These are phyloP conservation scores for Maniola jurtina DNA, from an alignment of 1,140 invertebrate genomes.

Conservation along the genomic window DNA sequence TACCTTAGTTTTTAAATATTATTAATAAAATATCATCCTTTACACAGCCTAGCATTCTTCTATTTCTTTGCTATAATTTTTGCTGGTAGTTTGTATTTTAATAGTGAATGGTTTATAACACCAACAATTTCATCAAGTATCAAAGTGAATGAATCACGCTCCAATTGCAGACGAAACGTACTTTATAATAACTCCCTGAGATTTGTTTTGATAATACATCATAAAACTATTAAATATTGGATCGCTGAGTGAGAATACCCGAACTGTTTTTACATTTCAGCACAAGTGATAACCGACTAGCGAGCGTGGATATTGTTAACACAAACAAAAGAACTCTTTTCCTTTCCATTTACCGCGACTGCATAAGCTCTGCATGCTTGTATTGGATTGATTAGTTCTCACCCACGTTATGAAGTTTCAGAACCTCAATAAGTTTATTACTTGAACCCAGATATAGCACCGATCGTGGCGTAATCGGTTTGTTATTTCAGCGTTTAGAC, in stretches of 20 bases:
- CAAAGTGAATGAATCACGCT: slow-evolving; percentile 46
- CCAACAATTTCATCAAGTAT: slow-evolving; percentile 43
- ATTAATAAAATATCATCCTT: no score
- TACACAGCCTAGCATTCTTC: no score
- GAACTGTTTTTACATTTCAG: slow-evolving; percentile 60
- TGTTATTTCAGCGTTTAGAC: slow-evolving; percentile 76
- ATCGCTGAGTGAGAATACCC: slow-evolving; percentile 78
- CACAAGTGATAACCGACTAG: slow-evolving; percentile 51
- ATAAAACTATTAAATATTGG: slow-evolving; percentile 80
- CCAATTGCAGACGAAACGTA: slow-evolving; percentile 67
- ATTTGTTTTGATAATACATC: slow-evolving; percentile 81
- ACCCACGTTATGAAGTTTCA: slow-evolving; percentile 14
- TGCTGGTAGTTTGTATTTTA: no score
- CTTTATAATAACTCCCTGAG: slow-evolving; percentile 69
- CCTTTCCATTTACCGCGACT: slow-evolving; percentile 5
- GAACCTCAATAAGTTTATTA: slow-evolving; percentile 37
- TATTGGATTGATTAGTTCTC: slow-evolving; percentile 17
- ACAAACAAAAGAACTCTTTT: slow-evolving; percentile 24
- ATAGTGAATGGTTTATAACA: no score
- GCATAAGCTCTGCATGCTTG: not conserved
- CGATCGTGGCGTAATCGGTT: slow-evolving; percentile 70
- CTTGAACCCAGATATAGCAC: slow-evolving; percentile 49
- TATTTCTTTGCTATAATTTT: no score
- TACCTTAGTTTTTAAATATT: no score
- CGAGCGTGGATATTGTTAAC: slow-evolving; percentile 29